Evolutionary conservation across 2,797 vertebrate species (phyloP).

Genomic region (Lycodopsis pacificus): DNA sequence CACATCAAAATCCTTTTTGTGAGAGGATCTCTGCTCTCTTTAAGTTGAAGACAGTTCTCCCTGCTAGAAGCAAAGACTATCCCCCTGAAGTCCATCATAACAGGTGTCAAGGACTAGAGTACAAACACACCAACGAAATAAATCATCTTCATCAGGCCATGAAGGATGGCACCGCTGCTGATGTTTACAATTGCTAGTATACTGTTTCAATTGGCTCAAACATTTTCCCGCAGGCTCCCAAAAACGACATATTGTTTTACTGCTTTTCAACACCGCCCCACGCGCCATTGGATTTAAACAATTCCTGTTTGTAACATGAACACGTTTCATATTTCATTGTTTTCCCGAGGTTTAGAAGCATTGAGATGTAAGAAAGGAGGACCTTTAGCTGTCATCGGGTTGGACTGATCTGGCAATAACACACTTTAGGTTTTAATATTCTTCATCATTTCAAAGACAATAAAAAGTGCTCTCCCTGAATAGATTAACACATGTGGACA

Average conservation of each 20-base stretch:
- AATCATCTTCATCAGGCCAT: slow-evolving; percentile 25
- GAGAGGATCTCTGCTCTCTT: slow-evolving; percentile 63
- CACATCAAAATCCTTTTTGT: slow-evolving; percentile 55
- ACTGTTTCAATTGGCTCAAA: slow-evolving; percentile 49
- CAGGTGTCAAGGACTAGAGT: slow-evolving; percentile 61
- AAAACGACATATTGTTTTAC: slow-evolving; percentile 22
- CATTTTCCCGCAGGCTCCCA: slow-evolving; percentile 34
- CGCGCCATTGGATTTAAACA: slow-evolving; percentile 43
- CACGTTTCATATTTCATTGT: slow-evolving; percentile 38
- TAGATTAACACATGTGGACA: slow-evolving; percentile 36
- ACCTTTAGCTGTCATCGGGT: slow-evolving; percentile 44
- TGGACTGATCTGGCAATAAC: slow-evolving; percentile 28
- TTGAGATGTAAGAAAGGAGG: slow-evolving; percentile 34
- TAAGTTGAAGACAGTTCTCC: slow-evolving; percentile 39
- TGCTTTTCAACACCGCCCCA: slow-evolving; percentile 40
- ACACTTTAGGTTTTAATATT: slow-evolving; percentile 1
- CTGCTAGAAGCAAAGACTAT: slow-evolving; percentile 19
- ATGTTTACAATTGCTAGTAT: slow-evolving; percentile 43
- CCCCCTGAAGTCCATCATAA: slow-evolving; percentile 44
- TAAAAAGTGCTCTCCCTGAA: slow-evolving; percentile 33
- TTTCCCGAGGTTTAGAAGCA: slow-evolving; percentile 26
- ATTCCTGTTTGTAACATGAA: slow-evolving; percentile 35
- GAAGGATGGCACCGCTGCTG: slow-evolving; percentile 47
- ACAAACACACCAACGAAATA: slow-evolving; percentile 36
- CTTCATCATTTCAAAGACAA: slow-evolving; percentile 42